A percentile compares a stretch with the other conserved stretches of the same genome.
Evolutionary conservation across 2,797 vertebrate species (phyloP).

Genomic region (Eupleurogrammus muticus): DNA sequence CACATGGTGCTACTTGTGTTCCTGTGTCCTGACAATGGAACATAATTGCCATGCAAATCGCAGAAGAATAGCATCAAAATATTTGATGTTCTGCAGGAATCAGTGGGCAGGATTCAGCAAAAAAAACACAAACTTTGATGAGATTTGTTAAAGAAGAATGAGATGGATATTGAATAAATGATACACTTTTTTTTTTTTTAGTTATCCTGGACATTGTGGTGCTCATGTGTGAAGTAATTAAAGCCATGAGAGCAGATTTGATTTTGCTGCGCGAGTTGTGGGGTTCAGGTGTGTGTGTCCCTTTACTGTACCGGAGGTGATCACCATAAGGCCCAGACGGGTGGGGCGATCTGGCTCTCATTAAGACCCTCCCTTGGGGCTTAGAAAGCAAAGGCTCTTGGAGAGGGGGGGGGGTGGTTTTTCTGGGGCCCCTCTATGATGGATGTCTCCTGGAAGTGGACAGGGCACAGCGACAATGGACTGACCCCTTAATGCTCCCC

Average conservation of each 20-base stretch:
- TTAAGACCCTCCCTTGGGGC: slow-evolving; percentile 79
- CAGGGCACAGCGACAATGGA: slow-evolving; percentile 83
- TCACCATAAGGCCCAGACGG: slow-evolving; percentile 84
- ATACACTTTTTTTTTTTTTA: background rate
- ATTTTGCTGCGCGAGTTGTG: slow-evolving; percentile 23
- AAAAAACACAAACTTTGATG: slow-evolving; percentile 18
- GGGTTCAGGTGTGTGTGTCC: slow-evolving; percentile 77
- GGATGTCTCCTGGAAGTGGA: slow-evolving; percentile 87
- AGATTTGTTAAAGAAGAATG: slow-evolving; percentile 13
- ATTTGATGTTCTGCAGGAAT: slow-evolving; percentile 49
- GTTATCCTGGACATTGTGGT: background rate
- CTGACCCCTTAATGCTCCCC: slow-evolving; percentile 76
- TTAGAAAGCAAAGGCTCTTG: slow-evolving; percentile 19
- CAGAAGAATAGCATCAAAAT: slow-evolving; percentile 47
- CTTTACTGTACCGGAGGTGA: slow-evolving; percentile 72
- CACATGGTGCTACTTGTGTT: slow-evolving; percentile 67
- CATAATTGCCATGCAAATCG: slow-evolving; percentile 72
- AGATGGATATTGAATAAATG: background rate
- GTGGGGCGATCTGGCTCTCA: slow-evolving; percentile 81
- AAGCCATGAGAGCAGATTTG: background rate
- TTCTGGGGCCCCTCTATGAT: slow-evolving; percentile 78
- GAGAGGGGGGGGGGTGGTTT: too few relatives aligned
- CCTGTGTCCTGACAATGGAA: slow-evolving; percentile 58
- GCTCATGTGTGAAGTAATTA: background rate
- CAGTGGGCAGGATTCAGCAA: slow-evolving; percentile 12